Evolutionary conservation across 2,888 invertebrate species (phyloP).

Genomic region (Chrysomela aeneicollis): DNA sequence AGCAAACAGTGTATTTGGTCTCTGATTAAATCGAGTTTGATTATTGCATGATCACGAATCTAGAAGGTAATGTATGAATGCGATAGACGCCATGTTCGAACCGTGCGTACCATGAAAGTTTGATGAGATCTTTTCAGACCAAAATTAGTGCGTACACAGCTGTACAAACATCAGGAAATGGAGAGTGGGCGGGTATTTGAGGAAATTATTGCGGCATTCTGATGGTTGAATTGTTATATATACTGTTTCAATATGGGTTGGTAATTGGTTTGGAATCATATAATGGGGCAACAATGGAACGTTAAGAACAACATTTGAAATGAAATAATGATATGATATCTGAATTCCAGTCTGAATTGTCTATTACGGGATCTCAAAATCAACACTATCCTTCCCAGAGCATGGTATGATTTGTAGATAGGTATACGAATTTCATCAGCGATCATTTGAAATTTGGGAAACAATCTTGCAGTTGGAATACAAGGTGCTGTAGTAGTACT

Average conservation of each 20-base stretch:
- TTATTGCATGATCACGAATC: constrained; percentile 52
- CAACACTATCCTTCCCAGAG: too few relatives aligned
- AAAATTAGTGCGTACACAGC: constrained; percentile 24
- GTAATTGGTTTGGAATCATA: neutral
- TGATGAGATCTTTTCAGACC: constrained; percentile 35
- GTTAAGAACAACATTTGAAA: too few relatives aligned
- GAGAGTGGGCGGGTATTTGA: neutral
- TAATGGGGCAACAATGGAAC: neutral
- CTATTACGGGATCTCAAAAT: too few relatives aligned
- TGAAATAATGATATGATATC: too few relatives aligned
- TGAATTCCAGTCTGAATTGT: too few relatives aligned
- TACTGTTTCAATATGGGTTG: neutral
- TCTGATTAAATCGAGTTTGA: constrained; percentile 55
- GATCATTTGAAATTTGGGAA: too few relatives aligned
- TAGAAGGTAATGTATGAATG: constrained; percentile 39
- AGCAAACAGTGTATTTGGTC: constrained; percentile 53
- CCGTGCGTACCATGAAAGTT: constrained; percentile 33
- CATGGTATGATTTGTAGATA: too few relatives aligned
- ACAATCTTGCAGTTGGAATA: too few relatives aligned
- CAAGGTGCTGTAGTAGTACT: too few relatives aligned
- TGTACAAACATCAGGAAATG: neutral
- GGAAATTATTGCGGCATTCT: neutral
- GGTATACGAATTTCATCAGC: too few relatives aligned
- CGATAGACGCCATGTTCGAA: constrained; percentile 26
- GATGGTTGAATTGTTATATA: neutral